Conservation (phyloP, 2,888 invertebrate species). For the Margaritifera margaritifera region DNA sequence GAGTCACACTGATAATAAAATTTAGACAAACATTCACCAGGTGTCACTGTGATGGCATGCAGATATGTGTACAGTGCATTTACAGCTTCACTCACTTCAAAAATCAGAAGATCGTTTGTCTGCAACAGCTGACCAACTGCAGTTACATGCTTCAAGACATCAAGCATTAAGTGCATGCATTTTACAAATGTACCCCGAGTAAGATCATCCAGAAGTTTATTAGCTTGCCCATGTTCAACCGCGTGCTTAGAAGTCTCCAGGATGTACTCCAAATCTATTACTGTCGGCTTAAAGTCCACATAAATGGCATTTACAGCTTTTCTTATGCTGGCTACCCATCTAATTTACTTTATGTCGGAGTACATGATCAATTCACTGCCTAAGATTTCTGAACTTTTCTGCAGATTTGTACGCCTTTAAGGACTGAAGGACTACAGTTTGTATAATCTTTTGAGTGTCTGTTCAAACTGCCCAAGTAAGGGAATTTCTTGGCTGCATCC, state of each 20-base stretch:
- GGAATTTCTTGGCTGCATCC: no score
- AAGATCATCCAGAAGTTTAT: conserved; percentile 13
- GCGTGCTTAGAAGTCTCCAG: conserved; percentile 10
- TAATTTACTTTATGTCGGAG: conserved; percentile 21
- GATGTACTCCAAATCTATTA: no score
- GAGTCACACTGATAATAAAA: conserved; percentile 10
- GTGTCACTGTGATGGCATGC: conserved; percentile 21
- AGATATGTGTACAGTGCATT: conserved; percentile 18
- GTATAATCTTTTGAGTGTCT: conserved; percentile 15
- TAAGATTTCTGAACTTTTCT: conserved; percentile 8
- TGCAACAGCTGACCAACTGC: no score
- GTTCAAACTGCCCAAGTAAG: conserved; percentile 24
- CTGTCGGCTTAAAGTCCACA: conserved; percentile 17
- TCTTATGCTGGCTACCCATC: no score
- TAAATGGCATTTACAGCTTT: no score
- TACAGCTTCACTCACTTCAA: no score
- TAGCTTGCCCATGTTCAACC: conserved; percentile 22
- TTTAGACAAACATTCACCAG: conserved; percentile 14
- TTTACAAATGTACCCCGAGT: conserved; percentile 21
- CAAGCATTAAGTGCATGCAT: conserved; percentile 21
- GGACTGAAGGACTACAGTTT: conserved; percentile 24
- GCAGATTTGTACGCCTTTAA: conserved; percentile 13
- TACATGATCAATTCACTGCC: conserved; percentile 13
- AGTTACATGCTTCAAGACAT: conserved; percentile 15
- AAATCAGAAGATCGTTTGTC: no score